Percentiles rank a stretch among this genome's conserved stretches.
Conservation (phyloP, 2,113 vertebrate species). For the Ictidomys tridecemlineatus region DNA sequence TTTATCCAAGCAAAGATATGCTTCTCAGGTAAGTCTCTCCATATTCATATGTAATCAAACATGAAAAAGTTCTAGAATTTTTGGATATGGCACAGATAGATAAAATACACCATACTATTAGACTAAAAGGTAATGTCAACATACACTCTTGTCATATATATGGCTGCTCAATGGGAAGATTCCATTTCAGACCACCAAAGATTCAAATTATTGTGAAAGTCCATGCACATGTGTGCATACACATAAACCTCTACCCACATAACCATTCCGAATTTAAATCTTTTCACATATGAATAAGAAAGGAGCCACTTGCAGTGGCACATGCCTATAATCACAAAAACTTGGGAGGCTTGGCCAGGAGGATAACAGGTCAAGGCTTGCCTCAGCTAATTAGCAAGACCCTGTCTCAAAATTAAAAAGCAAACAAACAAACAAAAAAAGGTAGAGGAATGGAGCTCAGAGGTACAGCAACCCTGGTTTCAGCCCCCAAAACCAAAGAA, state of each 20-base stretch:
- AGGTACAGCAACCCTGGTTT: too few relatives aligned
- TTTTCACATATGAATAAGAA: neutral
- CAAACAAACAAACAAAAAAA: too few relatives aligned
- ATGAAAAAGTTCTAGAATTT: neutral
- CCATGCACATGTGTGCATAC: fast-evolving
- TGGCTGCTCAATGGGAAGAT: neutral
- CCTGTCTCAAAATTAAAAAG: too few relatives aligned
- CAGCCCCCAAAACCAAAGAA: too few relatives aligned
- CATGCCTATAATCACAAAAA: too few relatives aligned
- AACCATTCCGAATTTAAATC: neutral
- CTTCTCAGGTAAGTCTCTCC: neutral
- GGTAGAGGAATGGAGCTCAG: too few relatives aligned
- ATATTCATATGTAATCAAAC: neutral
- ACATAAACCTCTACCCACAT: neutral
- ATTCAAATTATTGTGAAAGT: neutral
- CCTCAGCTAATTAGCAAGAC: too few relatives aligned
- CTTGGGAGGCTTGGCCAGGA: too few relatives aligned
- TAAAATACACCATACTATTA: neutral
- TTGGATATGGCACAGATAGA: neutral
- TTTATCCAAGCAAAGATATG: neutral
- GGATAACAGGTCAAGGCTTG: too few relatives aligned
- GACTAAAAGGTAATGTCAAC: neutral
- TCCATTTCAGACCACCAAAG: neutral
- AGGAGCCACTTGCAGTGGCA: neutral
- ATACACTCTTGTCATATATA: neutral